Conservation (phyloP, 2,888 invertebrate species). For the Hedychridium roseum region DNA sequence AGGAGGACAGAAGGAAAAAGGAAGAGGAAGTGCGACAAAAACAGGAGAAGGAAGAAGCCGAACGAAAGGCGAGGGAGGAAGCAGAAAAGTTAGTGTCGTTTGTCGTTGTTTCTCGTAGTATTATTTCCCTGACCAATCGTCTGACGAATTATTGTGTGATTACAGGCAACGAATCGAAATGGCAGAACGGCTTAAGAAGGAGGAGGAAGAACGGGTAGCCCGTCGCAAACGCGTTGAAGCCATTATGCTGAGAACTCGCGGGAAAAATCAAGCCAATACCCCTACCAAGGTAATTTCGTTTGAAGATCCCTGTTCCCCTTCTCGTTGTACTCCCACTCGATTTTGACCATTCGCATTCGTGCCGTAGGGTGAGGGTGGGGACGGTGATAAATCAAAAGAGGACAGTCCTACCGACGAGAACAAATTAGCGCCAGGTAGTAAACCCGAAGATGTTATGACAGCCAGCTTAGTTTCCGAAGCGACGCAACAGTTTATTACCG, state of each 20-base stretch:
- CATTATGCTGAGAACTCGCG: constrained; percentile 90
- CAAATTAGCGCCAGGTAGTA: constrained; percentile 50
- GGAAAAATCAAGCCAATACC: constrained; percentile 64
- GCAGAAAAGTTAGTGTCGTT: constrained; percentile 70
- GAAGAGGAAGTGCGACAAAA: constrained; percentile 73
- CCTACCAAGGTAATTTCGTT: constrained; percentile 62
- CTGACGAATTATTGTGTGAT: constrained; percentile 19
- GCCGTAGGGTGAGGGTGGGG: constrained; percentile 53
- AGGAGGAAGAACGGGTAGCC: constrained; percentile 88
- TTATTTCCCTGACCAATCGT: constrained; percentile 1
- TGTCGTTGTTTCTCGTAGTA: not conserved
- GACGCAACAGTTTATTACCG: constrained; percentile 58
- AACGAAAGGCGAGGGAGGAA: constrained; percentile 82
- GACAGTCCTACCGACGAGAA: constrained; percentile 58
- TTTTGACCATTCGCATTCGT: not conserved
- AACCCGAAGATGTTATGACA: constrained; percentile 58
- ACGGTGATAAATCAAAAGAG: constrained; percentile 58
- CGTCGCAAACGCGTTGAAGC: constrained; percentile 91
- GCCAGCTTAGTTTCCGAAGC: constrained; percentile 61
- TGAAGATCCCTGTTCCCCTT: not conserved
- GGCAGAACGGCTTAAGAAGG: constrained; percentile 81
- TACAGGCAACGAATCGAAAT: constrained; percentile 78
- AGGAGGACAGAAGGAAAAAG: constrained; percentile 78
- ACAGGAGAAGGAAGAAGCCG: constrained; percentile 78
- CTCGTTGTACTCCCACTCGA: not conserved